A percentile compares a stretch with the other conserved stretches of the same genome.
Conservation (phyloP, 2,888 invertebrate species). For the Tinea semifulvella region DNA sequence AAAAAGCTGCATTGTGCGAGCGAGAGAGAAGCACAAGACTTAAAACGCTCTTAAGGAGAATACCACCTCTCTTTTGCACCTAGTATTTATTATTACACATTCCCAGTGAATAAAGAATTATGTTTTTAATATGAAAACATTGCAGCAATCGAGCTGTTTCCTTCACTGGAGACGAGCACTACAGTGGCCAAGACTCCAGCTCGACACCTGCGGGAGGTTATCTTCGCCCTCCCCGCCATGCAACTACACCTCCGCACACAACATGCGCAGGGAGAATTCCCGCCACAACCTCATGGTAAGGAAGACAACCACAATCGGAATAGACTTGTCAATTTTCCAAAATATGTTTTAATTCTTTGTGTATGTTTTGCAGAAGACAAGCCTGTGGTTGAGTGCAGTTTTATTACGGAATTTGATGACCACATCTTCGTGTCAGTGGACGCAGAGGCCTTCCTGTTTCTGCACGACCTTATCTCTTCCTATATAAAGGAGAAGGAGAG, state of each 20-base stretch:
- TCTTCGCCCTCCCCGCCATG: slow-evolving; percentile 93
- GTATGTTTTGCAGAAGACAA: slow-evolving; percentile 69
- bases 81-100: no score
- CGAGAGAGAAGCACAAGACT: no score
- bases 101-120: background rate
- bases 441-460: slow-evolving; percentile 97
- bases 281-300: slow-evolving; percentile 71
- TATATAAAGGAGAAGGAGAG: slow-evolving; percentile 94
- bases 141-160: slow-evolving; percentile 92
- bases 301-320: background rate
- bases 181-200: slow-evolving; percentile 25
- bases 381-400: slow-evolving; percentile 93
- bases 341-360: background rate
- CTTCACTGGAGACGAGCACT: slow-evolving; percentile 72
- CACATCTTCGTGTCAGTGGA: slow-evolving; percentile 98
- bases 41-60: no score
- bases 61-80: no score
- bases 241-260: slow-evolving; percentile 94
- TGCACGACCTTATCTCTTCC: slow-evolving; percentile 95
- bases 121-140: background rate
- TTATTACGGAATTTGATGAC: slow-evolving; percentile 98
- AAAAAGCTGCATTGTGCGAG: no score
- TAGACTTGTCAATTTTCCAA: no score
- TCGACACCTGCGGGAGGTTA: slow-evolving; percentile 88
- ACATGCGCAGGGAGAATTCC: slow-evolving; percentile 80